Conservation (phyloP, 2,113 vertebrate genomes). For the Hemiscyllium ocellatum region DNA sequence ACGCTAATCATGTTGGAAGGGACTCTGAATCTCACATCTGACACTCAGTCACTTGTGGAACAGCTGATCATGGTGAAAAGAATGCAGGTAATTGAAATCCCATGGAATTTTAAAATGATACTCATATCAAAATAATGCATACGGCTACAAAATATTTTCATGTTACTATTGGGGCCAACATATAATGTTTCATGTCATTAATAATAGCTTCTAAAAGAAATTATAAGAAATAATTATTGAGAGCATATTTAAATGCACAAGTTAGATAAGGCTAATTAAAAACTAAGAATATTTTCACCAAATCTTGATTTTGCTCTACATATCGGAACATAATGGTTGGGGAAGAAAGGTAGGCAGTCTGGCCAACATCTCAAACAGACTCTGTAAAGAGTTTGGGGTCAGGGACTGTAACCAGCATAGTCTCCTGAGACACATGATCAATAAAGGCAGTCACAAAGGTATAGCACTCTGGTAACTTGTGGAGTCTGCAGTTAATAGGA, state of each 20-base stretch:
- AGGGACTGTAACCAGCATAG: no score
- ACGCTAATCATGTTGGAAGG: slow-evolving; percentile 90
- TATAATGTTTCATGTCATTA: not conserved
- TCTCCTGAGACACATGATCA: not conserved
- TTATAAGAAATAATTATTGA: not conserved
- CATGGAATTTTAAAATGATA: not conserved
- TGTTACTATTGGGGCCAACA: not conserved
- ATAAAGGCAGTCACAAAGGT: not conserved
- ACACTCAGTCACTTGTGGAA: slow-evolving; percentile 84
- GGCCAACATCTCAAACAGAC: not conserved
- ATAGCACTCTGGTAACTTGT: not conserved
- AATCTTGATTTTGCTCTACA: not conserved
- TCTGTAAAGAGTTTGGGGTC: not conserved
- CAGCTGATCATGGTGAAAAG: slow-evolving; percentile 97
- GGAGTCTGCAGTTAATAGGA: not conserved
- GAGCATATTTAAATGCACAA: not conserved
- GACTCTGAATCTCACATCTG: slow-evolving; percentile 94
- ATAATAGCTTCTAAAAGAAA: not conserved
- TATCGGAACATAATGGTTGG: not conserved
- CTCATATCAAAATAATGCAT: not conserved
- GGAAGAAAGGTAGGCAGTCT: not conserved
- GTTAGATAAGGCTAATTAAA: no score
- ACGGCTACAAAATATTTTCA: not conserved
- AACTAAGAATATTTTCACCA: not conserved
- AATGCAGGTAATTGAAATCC: slow-evolving; percentile 77